These are phyloP conservation scores for Cephus pygmeus DNA, from an alignment of 2,888 invertebrate species.

Conservation along the genomic window DNA sequence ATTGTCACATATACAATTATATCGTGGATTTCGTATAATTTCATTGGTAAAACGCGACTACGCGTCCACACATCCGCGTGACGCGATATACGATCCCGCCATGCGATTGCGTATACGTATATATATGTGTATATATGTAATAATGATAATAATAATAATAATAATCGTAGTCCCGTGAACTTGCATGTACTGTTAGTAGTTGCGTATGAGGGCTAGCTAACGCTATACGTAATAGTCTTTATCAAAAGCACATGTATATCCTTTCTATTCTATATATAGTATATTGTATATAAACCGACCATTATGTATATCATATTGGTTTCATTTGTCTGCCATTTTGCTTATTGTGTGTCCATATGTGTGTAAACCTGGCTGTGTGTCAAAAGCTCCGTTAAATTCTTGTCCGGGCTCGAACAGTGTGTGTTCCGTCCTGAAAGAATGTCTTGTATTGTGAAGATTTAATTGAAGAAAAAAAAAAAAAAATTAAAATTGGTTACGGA, in stretches of 20 bases:
- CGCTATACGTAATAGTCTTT: constrained; percentile 59
- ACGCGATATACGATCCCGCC: not conserved
- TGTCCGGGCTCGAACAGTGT: not conserved
- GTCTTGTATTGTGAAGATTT: not conserved
- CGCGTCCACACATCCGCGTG: not conserved
- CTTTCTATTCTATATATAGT: constrained; percentile 54
- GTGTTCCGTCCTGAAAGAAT: not conserved
- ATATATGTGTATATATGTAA: too few species aligned
- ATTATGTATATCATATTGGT: constrained; percentile 41
- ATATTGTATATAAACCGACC: constrained; percentile 48
- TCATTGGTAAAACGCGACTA: constrained; percentile 6
- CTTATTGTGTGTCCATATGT: constrained; percentile 25
- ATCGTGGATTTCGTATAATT: constrained; percentile 27
- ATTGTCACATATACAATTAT: constrained; percentile 36
- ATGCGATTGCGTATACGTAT: constrained; percentile 14
- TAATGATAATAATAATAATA: not conserved
- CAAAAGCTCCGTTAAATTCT: not conserved
- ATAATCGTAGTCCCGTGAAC: constrained; percentile 6
- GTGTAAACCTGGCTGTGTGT: not conserved
- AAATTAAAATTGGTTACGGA: not conserved
- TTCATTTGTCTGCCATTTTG: constrained; percentile 15
- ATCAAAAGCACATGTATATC: constrained; percentile 64
- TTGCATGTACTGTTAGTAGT: constrained; percentile 27
- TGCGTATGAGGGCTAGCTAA: constrained; percentile 42
- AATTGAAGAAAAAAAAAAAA: not conserved